phyloP scores from a whole-genome alignment of 2,888 invertebrate species.

The Ornithoptera priamus region DNA sequence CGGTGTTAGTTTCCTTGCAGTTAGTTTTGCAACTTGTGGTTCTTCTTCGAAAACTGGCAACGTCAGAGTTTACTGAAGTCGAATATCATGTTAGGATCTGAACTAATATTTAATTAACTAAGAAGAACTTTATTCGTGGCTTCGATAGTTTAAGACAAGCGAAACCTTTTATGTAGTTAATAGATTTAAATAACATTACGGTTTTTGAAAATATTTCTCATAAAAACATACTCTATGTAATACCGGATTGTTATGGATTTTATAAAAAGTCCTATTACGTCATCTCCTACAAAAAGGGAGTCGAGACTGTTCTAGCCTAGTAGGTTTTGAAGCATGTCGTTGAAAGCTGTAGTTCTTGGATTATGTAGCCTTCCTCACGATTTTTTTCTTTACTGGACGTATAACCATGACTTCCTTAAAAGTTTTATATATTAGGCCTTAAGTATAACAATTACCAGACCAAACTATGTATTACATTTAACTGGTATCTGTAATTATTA shows the following conservation, averaged over 20 bases:
- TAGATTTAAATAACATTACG: background rate
- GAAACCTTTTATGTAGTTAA: background rate
- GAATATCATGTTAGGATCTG: constrained; percentile 26
- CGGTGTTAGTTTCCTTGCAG: constrained; percentile 18
- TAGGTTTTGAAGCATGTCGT: no score
- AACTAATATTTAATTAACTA: constrained; percentile 9
- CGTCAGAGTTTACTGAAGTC: constrained; percentile 45
- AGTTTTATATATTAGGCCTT: no score
- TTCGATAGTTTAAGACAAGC: background rate
- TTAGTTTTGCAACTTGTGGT: constrained; percentile 31
- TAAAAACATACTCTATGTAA: no score
- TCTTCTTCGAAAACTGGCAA: constrained; percentile 30
- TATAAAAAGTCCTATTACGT: no score
- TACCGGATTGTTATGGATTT: no score
- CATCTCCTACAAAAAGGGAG: no score
- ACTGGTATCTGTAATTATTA: background rate
- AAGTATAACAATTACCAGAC: background rate
- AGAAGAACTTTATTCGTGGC: background rate
- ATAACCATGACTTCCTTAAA: no score
- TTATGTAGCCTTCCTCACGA: no score
- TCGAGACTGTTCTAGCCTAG: no score
- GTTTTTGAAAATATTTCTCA: no score
- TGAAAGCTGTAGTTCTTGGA: no score
- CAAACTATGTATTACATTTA: background rate
- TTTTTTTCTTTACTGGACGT: no score